A percentile compares a stretch with the other conserved stretches of the same genome.
Evolutionary conservation across 2,113 vertebrate genomes (phyloP).

Genomic region (Equus przewalskii): DNA sequence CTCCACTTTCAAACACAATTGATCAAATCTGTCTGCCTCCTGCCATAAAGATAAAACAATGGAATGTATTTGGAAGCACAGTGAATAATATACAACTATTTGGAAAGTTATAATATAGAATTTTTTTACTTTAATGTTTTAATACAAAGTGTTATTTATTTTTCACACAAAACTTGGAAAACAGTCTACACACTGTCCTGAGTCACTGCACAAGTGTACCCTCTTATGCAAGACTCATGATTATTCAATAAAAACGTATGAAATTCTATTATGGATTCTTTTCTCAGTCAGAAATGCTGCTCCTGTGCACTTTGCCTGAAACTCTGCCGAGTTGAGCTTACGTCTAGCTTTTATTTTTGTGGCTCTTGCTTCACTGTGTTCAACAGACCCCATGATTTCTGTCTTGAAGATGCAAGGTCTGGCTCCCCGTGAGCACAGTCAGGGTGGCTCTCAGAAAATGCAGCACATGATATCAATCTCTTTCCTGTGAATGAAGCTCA

Average conservation of each 20-base stretch:
- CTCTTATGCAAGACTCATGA: background rate
- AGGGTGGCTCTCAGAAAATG: background rate
- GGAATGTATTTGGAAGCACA: background rate
- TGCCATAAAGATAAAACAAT: background rate
- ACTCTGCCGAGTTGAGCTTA: background rate
- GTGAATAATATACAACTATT: background rate
- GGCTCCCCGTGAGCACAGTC: background rate
- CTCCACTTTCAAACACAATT: background rate
- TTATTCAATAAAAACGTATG: background rate
- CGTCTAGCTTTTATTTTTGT: background rate
- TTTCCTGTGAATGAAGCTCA: conserved; percentile 40
- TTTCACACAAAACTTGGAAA: conserved; percentile 36
- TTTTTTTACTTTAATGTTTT: background rate
- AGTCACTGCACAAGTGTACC: background rate
- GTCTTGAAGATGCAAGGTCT: background rate
- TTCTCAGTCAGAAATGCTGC: background rate
- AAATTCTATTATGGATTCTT: background rate
- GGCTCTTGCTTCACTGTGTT: background rate
- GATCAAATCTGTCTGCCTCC: background rate
- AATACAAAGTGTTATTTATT: background rate
- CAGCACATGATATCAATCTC: background rate
- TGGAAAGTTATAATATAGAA: background rate
- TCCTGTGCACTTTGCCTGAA: background rate
- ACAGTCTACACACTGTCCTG: background rate
- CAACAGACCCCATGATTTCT: background rate